Evolutionary conservation across 2,888 invertebrate species (phyloP), one percentile per base, ranked within the genome.

Genomic region (Agrochola macilenta): DNA sequence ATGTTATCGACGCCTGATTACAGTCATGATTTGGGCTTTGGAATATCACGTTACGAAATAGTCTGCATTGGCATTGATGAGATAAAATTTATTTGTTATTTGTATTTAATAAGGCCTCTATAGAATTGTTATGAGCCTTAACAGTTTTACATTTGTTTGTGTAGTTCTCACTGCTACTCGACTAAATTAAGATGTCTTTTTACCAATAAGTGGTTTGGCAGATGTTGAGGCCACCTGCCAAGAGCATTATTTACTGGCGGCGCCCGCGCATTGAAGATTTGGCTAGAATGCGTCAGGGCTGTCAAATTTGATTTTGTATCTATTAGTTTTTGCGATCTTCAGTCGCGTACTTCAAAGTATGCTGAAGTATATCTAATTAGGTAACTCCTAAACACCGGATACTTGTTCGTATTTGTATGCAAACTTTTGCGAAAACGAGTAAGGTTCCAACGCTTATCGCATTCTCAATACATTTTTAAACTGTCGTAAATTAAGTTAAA

Each of bases 1-100:
- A 94, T 93, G 94, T 95, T 95, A 96, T 96, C 96, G 89, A 83
- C 91, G 85, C 90, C 92, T 92, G 95, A 95, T 95, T 93, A 94
- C 92, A 81, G 82, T 74, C 78, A 89, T 88, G 90, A 91, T 91
- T 88, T 86, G 82, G 76, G 81, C 76, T 78, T 76, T 57, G 73
- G 75, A 74, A 79, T 87, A 87, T 87, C 84, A 75, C 71, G 86
- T 88, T 90, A 88, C 89, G 85, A 85, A 84, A 91, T 88, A 84
- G 74, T 74, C 74, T 79, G 63, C 63, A 75, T 58, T 79, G 78
- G 73, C 65, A 83, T 85, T 79, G 72, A 73, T 75, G 76, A 69
- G 83, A 87, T 86, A 82, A 72, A 70, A 83, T 58, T 49, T 12
- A 72, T 78, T 72, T 35, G 57, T 76, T 82, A 80, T 78, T 76